Base-by-base conservation (phyloP, 2,113 vertebrate species). In the Passer domesticus region DNA sequence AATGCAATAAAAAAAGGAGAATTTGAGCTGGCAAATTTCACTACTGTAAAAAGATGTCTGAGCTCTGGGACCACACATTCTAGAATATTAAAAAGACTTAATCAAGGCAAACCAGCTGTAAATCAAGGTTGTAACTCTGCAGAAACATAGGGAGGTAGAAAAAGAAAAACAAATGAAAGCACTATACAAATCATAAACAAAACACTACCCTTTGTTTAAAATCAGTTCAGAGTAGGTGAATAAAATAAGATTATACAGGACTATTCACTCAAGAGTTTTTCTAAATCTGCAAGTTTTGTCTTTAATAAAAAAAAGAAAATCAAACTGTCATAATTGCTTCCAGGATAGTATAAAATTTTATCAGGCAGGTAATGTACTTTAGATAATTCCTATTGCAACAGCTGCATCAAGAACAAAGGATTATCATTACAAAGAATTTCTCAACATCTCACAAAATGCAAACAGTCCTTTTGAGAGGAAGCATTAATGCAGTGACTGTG, bases 51-150 rank as follows among this genome's bases (percentile, higher is more conserved):
- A 87, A 60, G 56, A 46, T 17, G 13, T 27, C 44, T 49, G 46
- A 75, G 23, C 15, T 85, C 4, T 73, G 31, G 28, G 78, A 46
- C 69, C 50, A 58, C 25, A 33, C 19, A 62, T 93, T 30, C 28
- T 88, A 79, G 67, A 88, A 86, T 88, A 83, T 72, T 92, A 73
- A 80, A 90, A 84, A 90, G 17, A 39, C 23, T 90, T 94, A 83
- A 91, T 77, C 46, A 89, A 87, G 55, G 21, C 15, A 86, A 95
- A 80, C 8, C 12, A 80, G 15, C 23, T 66, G 13, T 90, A 93
- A 92, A 95, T 94, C 49, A 94, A 73, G 8, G 31, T 13, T 85
- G 46, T 52, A 94, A 53, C 62, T 81, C 47, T 37, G 5, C 20
- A 87, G 49, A 9, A 92, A 63, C 6, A 43, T 43, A 46, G 7